Base-by-base conservation (phyloP, 2,113 vertebrate species). In the Sterna hirundo region DNA sequence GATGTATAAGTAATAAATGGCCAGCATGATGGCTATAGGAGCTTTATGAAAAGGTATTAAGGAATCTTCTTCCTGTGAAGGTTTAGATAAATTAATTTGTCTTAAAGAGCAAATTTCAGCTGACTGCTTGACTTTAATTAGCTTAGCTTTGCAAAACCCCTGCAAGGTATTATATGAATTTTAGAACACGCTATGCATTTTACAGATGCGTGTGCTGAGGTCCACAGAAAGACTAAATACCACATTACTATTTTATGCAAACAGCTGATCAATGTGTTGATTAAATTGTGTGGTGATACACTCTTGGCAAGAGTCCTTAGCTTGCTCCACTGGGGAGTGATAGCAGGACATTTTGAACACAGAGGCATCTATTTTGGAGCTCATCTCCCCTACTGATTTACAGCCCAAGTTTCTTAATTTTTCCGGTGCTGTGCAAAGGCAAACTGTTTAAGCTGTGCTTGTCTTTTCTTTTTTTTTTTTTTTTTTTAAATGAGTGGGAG, bases 1-100 rank as follows among this genome's bases (percentile, higher is more conserved):
- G 94, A 95, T 94, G 96, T 90, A 95, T 96, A 97, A 96, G 72
- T 90, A 93, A 95, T 92, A 95, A 96, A 93, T 32, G 58, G 40
- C 54, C 94, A 92, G 90, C n/a, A 15, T 85, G 90, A 90, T 47
- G 51, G 58, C 60, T 93, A 77, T 52, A 83, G 44, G 44, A 90
- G 12, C 61, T 87, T 89, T 81, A 90, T 76, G 72, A 71, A 60
- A 95, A 96, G 61, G 26, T 47, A 57, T 71, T 84, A 86, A n/a
- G 78, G 87, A 88, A 86, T 74, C 68, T 84, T 93, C 84, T 90
- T 81, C 84, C 54, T 72, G 13, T 82, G 58, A 90, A 88, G 42
- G 32, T 93, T 94, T 80, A 79, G 42, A 81, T 68, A 95, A 91
- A 93, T 92, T 85, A 86, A 86, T 86, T 96, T 93, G 57, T 61